phyloP scores from a whole-genome alignment of 2,113 vertebrate species.

The Lethenteron camtschaticum region DNA sequence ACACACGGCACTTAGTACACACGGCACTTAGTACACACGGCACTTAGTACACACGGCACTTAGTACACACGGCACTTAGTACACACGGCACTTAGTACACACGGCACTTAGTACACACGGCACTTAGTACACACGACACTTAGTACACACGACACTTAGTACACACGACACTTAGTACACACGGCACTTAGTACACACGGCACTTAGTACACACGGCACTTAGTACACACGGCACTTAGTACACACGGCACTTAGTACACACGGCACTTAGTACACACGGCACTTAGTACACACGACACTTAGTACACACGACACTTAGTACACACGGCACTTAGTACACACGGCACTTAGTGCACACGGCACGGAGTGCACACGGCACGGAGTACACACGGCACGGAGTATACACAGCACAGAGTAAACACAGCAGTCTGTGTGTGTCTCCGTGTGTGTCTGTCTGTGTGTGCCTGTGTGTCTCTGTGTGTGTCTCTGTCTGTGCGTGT shows the following conservation, averaged over 20 bases:
- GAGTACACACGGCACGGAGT: conserved; percentile 28
- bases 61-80: conserved; percentile 26
- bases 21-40: no score
- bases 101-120: conserved; percentile 25
- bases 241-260: conserved; percentile 5
- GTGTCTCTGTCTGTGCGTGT: no score
- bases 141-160: background rate
- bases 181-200: conserved; percentile 21
- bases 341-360: no score
- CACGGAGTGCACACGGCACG: background rate
- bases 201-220: conserved; percentile 14
- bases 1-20: conserved; percentile 22
- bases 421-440: background rate
- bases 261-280: conserved; percentile 25
- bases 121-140: no score
- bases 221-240: conserved; percentile 30
- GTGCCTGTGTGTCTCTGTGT: no score
- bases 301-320: conserved; percentile 27
- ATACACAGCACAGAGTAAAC: conserved; percentile 8
- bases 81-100: conserved; percentile 7
- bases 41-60: conserved; percentile 31
- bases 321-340: no score
- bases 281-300: no score
- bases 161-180: no score
- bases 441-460: no score